Percentiles rank a stretch among this genome's conserved stretches.
These are phyloP conservation scores for Channallabes apus DNA, from an alignment of 2,797 vertebrate genomes.

Conservation along the genomic window DNA sequence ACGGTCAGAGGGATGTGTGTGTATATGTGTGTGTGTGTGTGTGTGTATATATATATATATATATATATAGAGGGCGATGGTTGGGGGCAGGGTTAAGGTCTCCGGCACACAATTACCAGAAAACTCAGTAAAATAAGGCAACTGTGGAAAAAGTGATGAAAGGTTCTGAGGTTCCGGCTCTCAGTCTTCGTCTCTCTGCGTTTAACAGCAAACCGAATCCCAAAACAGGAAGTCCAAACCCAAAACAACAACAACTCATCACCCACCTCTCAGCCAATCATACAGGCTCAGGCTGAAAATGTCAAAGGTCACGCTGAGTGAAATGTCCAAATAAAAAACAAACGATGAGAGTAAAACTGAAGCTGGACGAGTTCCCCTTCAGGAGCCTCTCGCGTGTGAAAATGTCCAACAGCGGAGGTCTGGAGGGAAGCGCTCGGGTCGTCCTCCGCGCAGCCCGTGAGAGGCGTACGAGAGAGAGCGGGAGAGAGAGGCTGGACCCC, in stretches of 20 bases:
- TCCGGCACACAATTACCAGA: slow-evolving; percentile 67
- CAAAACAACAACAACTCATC: slow-evolving; percentile 58
- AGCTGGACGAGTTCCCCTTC: slow-evolving; percentile 41
- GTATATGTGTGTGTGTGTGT: background rate
- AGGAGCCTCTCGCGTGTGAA: slow-evolving; percentile 35
- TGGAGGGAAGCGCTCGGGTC: slow-evolving; percentile 36
- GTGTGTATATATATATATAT: too few species aligned
- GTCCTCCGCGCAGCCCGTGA: slow-evolving; percentile 29
- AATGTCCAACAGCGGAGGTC: slow-evolving; percentile 9
- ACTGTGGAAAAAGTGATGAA: slow-evolving; percentile 58
- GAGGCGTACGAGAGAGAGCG: slow-evolving; percentile 45
- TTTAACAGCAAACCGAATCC: slow-evolving; percentile 25
- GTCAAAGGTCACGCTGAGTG: background rate
- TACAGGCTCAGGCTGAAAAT: slow-evolving; percentile 48
- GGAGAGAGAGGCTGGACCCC: slow-evolving; percentile 24
- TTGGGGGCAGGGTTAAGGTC: slow-evolving; percentile 58
- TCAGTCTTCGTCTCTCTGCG: slow-evolving; percentile 39
- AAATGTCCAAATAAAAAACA: background rate
- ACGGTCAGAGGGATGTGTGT: background rate
- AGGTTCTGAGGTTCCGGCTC: slow-evolving; percentile 25
- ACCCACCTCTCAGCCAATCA: slow-evolving; percentile 58
- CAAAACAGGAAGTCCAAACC: slow-evolving; percentile 38
- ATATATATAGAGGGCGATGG: slow-evolving; percentile 13
- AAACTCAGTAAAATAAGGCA: slow-evolving; percentile 77
- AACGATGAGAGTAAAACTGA: slow-evolving; percentile 17